Conservation (phyloP, 30 jellyfish, hydroid and myxozoan species). For the Euphysa ruthae region DNA sequence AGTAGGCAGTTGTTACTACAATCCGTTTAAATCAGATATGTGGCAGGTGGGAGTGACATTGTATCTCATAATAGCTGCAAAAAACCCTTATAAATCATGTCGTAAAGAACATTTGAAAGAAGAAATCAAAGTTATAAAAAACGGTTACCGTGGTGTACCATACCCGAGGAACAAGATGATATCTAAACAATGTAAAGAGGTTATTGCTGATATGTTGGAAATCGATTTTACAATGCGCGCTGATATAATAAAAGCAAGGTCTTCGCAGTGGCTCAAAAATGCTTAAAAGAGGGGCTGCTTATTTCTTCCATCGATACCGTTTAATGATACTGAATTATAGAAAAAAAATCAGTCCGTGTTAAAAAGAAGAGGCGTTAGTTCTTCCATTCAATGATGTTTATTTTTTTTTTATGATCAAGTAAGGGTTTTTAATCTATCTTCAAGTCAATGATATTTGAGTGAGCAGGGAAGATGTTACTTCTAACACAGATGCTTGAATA, state of each 20-base stretch:
- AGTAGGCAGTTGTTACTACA: conserved; percentile 3
- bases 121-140: not conserved
- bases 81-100: not conserved
- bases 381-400: too few relatives aligned
- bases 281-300: too few relatives aligned
- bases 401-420: too few relatives aligned
- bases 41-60: conserved; percentile 30
- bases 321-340: too few relatives aligned
- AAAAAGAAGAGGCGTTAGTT: too few relatives aligned
- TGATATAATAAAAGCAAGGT: not conserved
- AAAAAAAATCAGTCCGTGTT: too few relatives aligned
- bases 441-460: too few relatives aligned
- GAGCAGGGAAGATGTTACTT: too few relatives aligned
- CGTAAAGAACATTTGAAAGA: conserved; percentile 1
- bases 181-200: not conserved
- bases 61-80: not conserved
- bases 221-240: not conserved
- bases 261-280: not conserved
- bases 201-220: conserved; percentile 13
- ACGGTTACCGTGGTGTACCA: conserved; percentile 3
- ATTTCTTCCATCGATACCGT: too few relatives aligned
- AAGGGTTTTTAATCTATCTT: too few relatives aligned
- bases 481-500: too few relatives aligned
- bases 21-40: conserved; percentile 19
- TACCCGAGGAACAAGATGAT: conserved; percentile 1